A percentile compares a stretch with the other conserved stretches of the same genome.
phyloP scores from a whole-genome alignment of 1,140 invertebrate species.

The Tetramorium alpestre region DNA sequence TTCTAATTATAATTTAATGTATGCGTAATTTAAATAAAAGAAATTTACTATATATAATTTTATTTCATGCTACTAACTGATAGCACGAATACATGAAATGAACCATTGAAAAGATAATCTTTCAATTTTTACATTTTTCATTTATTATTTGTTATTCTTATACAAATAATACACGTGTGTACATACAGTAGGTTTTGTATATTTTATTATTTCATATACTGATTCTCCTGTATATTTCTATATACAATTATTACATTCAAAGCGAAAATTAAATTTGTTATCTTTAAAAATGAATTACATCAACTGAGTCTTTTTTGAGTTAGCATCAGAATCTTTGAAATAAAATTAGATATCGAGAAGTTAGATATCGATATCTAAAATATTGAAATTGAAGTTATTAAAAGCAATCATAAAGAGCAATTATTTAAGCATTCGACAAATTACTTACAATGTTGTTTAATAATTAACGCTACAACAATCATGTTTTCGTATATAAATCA shows the following conservation, averaged over 20 bases:
- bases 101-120: not conserved
- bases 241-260: not conserved
- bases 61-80: not conserved
- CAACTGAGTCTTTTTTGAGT: not conserved
- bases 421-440: slow-evolving; percentile 17
- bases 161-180: not conserved
- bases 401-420: no score
- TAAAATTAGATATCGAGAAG: not conserved
- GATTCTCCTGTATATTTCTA: no score
- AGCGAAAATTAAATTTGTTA: not conserved
- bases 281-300: not conserved
- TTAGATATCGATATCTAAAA: not conserved
- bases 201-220: not conserved
- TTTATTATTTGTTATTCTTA: not conserved
- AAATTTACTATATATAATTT: slow-evolving; percentile 59
- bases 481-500: slow-evolving; percentile 50
- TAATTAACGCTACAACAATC: slow-evolving; percentile 60
- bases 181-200: not conserved
- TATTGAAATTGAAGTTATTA: not conserved
- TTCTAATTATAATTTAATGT: slow-evolving; percentile 72
- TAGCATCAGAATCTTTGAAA: not conserved
- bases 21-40: slow-evolving; percentile 76
- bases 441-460: not conserved
- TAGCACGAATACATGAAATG: not conserved
- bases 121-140: not conserved